Evolutionary conservation across 2,113 vertebrate genomes (phyloP).

Genomic region (Accipiter virgatus): DNA sequence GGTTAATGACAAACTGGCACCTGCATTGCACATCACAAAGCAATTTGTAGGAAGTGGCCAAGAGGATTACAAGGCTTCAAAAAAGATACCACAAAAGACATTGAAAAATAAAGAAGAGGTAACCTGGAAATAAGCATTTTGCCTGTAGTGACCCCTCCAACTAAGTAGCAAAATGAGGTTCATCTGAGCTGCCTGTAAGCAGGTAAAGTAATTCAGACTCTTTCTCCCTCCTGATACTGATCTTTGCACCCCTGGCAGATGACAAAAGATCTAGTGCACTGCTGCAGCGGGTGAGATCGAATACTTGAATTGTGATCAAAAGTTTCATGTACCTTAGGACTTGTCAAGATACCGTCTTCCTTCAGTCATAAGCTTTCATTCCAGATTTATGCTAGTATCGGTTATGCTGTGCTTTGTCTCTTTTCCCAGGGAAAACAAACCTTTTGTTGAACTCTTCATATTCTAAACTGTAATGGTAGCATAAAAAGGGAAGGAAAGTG

Average conservation of each 20-base stretch:
- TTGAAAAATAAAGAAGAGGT: background rate
- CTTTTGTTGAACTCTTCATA: background rate
- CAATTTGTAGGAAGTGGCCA: background rate
- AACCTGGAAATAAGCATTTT: background rate
- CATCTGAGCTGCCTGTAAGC: background rate
- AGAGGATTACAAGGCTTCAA: background rate
- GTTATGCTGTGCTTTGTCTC: background rate
- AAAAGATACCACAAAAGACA: background rate
- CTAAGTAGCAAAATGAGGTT: background rate
- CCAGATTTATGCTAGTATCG: background rate
- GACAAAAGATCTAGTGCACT: background rate
- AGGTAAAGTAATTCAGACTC: background rate
- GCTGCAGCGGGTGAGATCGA: background rate
- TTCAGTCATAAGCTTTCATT: background rate
- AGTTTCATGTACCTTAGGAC: background rate
- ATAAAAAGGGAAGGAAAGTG: background rate
- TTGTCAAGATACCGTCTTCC: background rate
- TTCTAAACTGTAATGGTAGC: background rate
- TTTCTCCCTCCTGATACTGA: background rate
- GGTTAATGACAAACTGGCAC: background rate
- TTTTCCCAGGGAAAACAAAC: background rate
- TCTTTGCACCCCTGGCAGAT: background rate
- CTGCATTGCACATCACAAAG: background rate
- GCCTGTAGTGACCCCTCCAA: background rate
- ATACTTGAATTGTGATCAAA: constrained; percentile 27